phyloP scores from a whole-genome alignment of 2,888 invertebrate genomes.

The Hedychridium roseum region DNA sequence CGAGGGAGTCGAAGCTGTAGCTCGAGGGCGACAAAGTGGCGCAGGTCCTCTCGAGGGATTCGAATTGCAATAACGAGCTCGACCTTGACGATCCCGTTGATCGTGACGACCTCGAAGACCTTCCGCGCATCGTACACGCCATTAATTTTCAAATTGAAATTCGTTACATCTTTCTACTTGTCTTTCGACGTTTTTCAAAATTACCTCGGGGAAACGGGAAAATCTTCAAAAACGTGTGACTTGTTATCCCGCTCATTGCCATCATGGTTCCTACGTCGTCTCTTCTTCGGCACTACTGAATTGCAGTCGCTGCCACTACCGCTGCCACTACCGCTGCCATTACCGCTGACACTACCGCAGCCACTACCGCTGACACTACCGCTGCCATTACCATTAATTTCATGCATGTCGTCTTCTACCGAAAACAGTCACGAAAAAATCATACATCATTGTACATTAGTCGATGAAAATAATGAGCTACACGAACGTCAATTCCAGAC shows the following conservation, averaged over 20 bases:
- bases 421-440: too few species aligned
- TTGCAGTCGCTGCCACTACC: constrained; percentile 64
- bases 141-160: too few species aligned
- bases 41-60: constrained; percentile 79
- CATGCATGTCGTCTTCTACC: constrained; percentile 2
- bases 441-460: too few species aligned
- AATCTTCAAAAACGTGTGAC: constrained; percentile 34
- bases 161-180: too few species aligned
- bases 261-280: constrained; percentile 54
- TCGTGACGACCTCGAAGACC: constrained; percentile 66
- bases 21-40: constrained; percentile 66
- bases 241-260: constrained; percentile 53
- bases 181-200: too few species aligned
- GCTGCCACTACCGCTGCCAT: neutral
- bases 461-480: too few species aligned
- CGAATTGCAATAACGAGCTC: constrained; percentile 85
- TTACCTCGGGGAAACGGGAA: constrained; percentile 57
- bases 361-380: neutral
- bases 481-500: too few species aligned
- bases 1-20: constrained; percentile 67
- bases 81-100: constrained; percentile 76
- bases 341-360: neutral
- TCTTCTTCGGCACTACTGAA: constrained; percentile 64
- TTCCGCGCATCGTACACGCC: too few species aligned
- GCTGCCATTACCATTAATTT: constrained; percentile 11